Percentiles rank a stretch among this genome's conserved stretches.
Evolutionary conservation across 2,113 vertebrate species (phyloP).

Genomic region (Trematomus loennbergii): DNA sequence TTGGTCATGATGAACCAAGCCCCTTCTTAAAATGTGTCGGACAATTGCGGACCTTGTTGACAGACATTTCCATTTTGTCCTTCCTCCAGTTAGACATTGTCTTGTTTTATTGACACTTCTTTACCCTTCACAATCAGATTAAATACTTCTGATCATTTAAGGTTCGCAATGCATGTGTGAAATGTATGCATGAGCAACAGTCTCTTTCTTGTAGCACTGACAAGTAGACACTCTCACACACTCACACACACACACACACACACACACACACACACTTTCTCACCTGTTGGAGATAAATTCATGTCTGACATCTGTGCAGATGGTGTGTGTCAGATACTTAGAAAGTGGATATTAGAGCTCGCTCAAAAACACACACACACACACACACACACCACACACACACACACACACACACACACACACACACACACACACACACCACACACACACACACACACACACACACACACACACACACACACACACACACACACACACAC

Average conservation of each 20-base stretch:
- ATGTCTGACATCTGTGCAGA: conserved; percentile 7
- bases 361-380: background rate
- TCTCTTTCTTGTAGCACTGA: background rate
- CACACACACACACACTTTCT: background rate
- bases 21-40: no score
- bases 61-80: no score
- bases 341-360: background rate
- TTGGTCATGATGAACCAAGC: no score
- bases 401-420: background rate
- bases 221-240: background rate
- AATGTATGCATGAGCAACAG: background rate
- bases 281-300: conserved; percentile 6
- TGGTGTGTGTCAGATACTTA: background rate
- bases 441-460: background rate
- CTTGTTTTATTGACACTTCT: no score
- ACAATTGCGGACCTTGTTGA: no score
- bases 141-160: no score
- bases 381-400: background rate
- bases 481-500: background rate
- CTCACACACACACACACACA: background rate
- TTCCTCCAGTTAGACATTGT: no score
- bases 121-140: no score
- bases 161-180: no score
- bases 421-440: background rate
- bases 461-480: background rate